Conservation (phyloP, 1,140 invertebrate genomes). For the Olivierus martensii region DNA sequence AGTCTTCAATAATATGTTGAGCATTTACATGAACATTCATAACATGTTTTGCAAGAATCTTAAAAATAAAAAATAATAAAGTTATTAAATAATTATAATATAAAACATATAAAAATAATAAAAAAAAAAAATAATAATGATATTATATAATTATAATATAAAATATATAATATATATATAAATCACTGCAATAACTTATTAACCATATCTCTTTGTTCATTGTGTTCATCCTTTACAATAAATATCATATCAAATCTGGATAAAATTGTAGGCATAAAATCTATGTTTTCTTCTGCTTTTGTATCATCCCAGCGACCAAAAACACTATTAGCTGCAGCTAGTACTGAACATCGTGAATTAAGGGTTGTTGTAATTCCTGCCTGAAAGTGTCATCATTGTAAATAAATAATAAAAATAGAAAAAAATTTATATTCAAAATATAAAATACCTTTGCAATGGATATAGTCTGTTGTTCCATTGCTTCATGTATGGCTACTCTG, state of each 20-base stretch:
- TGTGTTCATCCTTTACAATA: constrained; percentile 95
- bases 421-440: neutral
- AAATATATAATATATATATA: no score
- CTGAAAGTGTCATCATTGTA: constrained; percentile 29
- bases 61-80: neutral
- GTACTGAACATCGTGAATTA: constrained; percentile 93
- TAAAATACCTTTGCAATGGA: constrained; percentile 84
- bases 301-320: constrained; percentile 98
- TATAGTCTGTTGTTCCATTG: constrained; percentile 99
- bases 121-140: no score
- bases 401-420: neutral
- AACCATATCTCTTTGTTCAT: constrained; percentile 73
- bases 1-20: constrained; percentile 46
- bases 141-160: no score
- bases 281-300: constrained; percentile 97
- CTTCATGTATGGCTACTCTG: constrained; percentile 97
- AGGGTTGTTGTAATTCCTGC: constrained; percentile 97
- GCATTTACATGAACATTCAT: constrained; percentile 92
- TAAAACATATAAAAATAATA: no score
- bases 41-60: constrained; percentile 90
- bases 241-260: constrained; percentile 99
- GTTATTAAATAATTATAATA: no score
- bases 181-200: no score
- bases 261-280: constrained; percentile 99
- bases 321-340: constrained; percentile 97